Conservation (phyloP, 1,140 invertebrate genomes). For the Drosophila kohkoa region DNA sequence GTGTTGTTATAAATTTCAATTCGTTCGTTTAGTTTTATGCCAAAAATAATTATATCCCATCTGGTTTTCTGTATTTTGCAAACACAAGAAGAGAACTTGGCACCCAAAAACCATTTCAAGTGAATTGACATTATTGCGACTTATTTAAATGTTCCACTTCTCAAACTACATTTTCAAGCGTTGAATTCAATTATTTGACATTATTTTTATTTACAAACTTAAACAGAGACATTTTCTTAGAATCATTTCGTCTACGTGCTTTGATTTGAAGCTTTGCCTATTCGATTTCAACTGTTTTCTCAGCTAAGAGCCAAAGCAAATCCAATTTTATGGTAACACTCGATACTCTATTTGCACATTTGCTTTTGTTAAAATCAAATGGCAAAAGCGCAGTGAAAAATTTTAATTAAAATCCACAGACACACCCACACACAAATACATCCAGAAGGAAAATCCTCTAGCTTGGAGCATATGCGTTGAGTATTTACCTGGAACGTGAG, state of each 20-base stretch:
- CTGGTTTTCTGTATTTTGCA: no score
- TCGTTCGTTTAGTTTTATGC: no score
- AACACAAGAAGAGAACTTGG: no score
- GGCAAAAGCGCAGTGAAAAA: constrained; percentile 59
- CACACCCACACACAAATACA: constrained; percentile 26
- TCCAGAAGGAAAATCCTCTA: constrained; percentile 16
- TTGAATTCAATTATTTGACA: neutral
- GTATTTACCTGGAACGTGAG: constrained; percentile 77
- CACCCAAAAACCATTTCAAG: no score
- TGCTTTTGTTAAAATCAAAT: constrained; percentile 64
- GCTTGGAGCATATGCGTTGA: constrained; percentile 59
- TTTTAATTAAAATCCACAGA: constrained; percentile 78
- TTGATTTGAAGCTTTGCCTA: constrained; percentile 10
- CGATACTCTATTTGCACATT: constrained; percentile 55
- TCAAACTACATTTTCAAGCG: neutral
- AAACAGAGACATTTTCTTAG: constrained; percentile 7
- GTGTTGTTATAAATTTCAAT: no score
- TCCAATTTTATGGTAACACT: constrained; percentile 32
- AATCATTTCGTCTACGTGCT: neutral
- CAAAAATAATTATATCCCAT: no score
- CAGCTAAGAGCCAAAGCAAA: neutral
- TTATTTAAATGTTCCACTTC: no score
- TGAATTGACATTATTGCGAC: no score
- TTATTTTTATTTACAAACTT: constrained; percentile 1
- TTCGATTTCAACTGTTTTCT: constrained; percentile 3